These are phyloP conservation scores for Saccopteryx leptura DNA, from an alignment of 2,113 vertebrate species.

Conservation along the genomic window DNA sequence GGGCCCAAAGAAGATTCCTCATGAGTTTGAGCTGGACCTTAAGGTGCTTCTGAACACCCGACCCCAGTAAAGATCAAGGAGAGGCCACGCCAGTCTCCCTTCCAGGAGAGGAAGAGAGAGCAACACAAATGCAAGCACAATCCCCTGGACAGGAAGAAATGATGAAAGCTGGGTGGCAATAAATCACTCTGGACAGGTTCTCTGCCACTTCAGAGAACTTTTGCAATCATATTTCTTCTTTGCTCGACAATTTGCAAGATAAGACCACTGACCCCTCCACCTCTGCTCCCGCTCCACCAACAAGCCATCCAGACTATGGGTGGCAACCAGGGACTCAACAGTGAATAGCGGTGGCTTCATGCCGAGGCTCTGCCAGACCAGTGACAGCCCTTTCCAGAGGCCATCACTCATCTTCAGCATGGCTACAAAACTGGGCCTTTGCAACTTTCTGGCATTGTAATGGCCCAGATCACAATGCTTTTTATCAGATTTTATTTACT, in stretches of 20 bases:
- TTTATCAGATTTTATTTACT: conserved; percentile 50
- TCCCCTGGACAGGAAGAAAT: conserved; percentile 44
- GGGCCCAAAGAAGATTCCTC: neutral
- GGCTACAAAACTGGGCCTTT: neutral
- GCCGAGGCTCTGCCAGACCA: neutral
- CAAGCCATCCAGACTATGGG: conserved; percentile 54
- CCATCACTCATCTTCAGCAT: neutral
- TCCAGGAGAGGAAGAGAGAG: neutral
- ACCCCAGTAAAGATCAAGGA: neutral
- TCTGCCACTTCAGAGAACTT: neutral
- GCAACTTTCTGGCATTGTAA: neutral
- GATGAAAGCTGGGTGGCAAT: neutral
- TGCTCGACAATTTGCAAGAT: neutral
- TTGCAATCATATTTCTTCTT: neutral
- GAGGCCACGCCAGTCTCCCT: neutral
- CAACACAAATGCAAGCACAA: neutral
- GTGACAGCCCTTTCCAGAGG: conserved; percentile 51
- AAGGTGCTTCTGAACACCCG: neutral
- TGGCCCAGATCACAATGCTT: neutral
- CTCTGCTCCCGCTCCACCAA: neutral
- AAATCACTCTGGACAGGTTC: conserved; percentile 52
- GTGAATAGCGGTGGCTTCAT: conserved; percentile 37
- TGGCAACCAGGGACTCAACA: conserved; percentile 56
- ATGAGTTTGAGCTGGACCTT: neutral
- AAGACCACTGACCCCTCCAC: neutral